These are phyloP conservation scores for Heloderma charlesbogerti DNA, from an alignment of 2,113 vertebrate genomes.

Conservation along the genomic window DNA sequence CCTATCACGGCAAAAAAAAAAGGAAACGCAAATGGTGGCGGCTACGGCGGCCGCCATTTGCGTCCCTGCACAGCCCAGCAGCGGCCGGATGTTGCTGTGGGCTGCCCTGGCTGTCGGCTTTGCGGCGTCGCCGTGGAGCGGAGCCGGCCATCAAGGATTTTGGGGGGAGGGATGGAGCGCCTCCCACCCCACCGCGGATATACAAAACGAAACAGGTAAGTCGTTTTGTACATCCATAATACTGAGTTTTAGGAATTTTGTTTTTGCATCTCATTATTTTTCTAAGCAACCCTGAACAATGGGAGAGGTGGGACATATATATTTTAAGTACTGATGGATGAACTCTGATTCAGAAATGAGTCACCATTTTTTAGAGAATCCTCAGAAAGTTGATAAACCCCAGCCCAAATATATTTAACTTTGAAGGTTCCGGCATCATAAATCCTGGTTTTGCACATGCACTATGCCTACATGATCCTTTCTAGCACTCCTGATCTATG, in stretches of 20 bases:
- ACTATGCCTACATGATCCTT: neutral
- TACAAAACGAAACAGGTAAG: no score
- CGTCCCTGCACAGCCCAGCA: no score
- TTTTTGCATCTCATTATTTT: neutral
- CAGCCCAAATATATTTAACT: neutral
- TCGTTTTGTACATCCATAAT: no score
- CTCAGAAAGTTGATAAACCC: neutral
- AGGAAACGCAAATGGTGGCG: no score
- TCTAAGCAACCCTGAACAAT: neutral
- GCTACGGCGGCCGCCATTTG: no score
- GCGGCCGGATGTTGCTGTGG: no score
- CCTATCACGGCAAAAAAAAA: no score
- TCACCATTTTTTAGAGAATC: neutral
- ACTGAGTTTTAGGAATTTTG: neutral
- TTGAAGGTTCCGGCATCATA: neutral
- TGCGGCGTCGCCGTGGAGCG: no score
- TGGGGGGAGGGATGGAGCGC: no score
- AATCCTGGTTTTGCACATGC: neutral
- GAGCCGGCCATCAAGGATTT: no score
- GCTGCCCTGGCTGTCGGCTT: no score
- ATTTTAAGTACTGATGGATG: neutral
- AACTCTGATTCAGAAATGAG: neutral
- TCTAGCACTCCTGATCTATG: neutral
- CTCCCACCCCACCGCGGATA: no score
- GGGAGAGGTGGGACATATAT: neutral